phyloP scores from a whole-genome alignment of 1,140 invertebrate species.

The Cataglyphis hispanica region DNA sequence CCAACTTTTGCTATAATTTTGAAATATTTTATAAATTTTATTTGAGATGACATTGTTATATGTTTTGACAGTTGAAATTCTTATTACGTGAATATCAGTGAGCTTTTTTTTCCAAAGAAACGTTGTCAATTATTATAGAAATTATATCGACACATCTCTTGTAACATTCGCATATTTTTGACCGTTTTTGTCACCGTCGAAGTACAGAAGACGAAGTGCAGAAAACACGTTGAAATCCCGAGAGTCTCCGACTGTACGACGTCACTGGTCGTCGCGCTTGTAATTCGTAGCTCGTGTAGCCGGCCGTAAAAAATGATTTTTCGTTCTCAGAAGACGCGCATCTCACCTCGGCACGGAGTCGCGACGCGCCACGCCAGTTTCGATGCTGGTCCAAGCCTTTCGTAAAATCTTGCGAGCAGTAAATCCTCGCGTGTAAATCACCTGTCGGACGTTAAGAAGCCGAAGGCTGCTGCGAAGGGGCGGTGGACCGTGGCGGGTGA shows the following conservation, averaged over 20 bases:
- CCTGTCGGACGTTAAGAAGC: constrained; percentile 77
- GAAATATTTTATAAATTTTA: no score
- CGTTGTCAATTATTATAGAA: no score
- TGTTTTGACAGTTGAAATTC: no score
- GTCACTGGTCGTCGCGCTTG: neutral
- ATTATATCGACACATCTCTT: no score
- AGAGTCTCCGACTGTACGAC: neutral
- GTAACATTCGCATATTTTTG: constrained; percentile 35
- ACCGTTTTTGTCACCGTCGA: constrained; percentile 4
- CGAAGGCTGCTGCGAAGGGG: constrained; percentile 48
- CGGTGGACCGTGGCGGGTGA: neutral
- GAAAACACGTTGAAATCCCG: constrained; percentile 6
- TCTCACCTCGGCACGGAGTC: constrained; percentile 45
- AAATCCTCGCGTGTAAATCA: constrained; percentile 81
- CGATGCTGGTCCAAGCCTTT: constrained; percentile 73
- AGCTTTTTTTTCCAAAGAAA: no score
- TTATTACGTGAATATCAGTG: no score
- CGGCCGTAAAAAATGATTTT: constrained; percentile 71
- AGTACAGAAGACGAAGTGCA: no score
- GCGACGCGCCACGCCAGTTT: constrained; percentile 69
- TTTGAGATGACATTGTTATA: no score
- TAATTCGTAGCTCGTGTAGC: constrained; percentile 16
- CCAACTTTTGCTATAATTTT: no score
- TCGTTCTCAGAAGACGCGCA: constrained; percentile 68
- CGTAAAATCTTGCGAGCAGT: constrained; percentile 77